Evolutionary conservation across 1,140 invertebrate genomes (phyloP).

Genomic region (Megalonaias nervosa): DNA sequence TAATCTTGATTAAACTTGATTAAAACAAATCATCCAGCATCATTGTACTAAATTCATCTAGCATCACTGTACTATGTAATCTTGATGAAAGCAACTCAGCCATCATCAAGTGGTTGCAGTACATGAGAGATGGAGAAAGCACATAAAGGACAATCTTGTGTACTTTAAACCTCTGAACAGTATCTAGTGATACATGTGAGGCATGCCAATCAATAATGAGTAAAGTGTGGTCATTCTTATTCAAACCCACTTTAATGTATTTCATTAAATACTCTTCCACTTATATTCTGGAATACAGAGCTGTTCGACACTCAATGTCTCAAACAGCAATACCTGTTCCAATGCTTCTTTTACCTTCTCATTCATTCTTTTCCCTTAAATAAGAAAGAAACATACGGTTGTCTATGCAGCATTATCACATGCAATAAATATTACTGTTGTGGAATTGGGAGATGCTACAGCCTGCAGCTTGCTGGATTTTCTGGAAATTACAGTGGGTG

Average conservation of each 20-base stretch:
- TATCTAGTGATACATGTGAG: not conserved
- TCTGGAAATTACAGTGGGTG: conserved; percentile 9
- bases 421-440: conserved; percentile 13
- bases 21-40: no score
- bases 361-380: not conserved
- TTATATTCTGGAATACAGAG: conserved; percentile 2
- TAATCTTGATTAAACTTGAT: no score
- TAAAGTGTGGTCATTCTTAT: conserved; percentile 1
- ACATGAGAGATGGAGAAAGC: not conserved
- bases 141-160: no score
- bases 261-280: conserved; percentile 10
- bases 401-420: conserved; percentile 13
- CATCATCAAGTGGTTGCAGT: conserved; percentile 12
- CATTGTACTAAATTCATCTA: no score
- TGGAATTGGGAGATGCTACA: conserved; percentile 12
- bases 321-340: not conserved
- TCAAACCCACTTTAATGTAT: conserved; percentile 12
- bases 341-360: no score
- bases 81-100: not conserved
- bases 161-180: no score
- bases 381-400: conserved; percentile 8
- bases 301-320: conserved; percentile 3
- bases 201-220: conserved; percentile 1
- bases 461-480: conserved; percentile 10
- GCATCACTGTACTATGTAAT: no score